These are phyloP conservation scores for Tetragonula clypearis DNA, from an alignment of 1,140 invertebrate species.

Conservation along the genomic window DNA sequence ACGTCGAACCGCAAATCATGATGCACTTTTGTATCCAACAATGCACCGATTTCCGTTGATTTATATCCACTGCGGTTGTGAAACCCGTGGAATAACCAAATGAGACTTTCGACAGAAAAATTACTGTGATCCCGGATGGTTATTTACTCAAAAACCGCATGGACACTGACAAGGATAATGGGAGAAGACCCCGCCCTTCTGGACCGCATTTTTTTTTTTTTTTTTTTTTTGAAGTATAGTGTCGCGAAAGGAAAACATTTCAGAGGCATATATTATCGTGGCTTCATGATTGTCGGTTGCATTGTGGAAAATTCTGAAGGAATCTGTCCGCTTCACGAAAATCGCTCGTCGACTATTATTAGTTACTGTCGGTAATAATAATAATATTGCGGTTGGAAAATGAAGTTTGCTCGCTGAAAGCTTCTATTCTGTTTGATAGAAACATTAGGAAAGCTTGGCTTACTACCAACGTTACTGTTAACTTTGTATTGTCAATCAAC, in stretches of 20 bases:
- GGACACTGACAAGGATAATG: constrained; percentile 62
- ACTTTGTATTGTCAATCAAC: too few species aligned
- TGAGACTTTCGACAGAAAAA: constrained; percentile 46
- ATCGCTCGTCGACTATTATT: neutral
- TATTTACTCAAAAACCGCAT: constrained; percentile 60
- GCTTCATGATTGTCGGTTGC: neutral
- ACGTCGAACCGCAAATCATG: neutral
- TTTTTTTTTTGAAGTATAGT: neutral
- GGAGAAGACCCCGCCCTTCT: constrained; percentile 6
- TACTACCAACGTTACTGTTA: too few species aligned
- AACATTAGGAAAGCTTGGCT: neutral
- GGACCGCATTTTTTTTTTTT: neutral
- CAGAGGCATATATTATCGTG: neutral
- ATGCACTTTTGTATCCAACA: neutral
- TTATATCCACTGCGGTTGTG: constrained; percentile 23
- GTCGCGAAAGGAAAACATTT: neutral
- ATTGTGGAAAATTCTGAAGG: neutral
- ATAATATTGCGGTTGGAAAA: neutral
- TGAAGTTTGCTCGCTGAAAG: neutral
- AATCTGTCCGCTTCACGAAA: neutral
- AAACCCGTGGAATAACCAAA: neutral
- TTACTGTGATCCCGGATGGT: constrained; percentile 56
- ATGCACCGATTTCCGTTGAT: constrained; percentile 18
- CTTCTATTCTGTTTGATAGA: neutral
- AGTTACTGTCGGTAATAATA: neutral